A percentile compares a stretch with the other conserved stretches of the same genome.
These are phyloP conservation scores for Hemibagrus wyckioides DNA, from an alignment of 2,113 vertebrate species.

Conservation along the genomic window DNA sequence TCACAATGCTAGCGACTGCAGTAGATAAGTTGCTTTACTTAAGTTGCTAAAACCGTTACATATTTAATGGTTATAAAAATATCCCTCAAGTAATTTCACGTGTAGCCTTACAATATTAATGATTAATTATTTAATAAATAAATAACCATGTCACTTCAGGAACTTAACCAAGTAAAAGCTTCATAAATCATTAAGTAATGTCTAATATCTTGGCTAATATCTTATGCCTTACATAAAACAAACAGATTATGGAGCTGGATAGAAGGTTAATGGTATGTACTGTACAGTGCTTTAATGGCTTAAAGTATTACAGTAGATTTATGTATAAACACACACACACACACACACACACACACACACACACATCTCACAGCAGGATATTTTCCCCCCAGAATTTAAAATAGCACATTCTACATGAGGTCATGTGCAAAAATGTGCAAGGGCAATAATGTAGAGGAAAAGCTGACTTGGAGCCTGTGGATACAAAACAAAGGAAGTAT, in stretches of 20 bases:
- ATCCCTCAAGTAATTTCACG: neutral
- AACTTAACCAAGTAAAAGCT: neutral
- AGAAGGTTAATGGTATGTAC: neutral
- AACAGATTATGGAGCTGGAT: neutral
- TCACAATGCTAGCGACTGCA: neutral
- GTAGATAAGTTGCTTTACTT: neutral
- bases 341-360: too few species aligned
- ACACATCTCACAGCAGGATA: too few species aligned
- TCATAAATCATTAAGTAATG: neutral
- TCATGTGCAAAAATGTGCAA: neutral
- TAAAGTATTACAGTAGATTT: neutral
- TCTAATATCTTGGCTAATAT: neutral
- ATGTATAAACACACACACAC: too few species aligned
- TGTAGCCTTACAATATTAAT: neutral
- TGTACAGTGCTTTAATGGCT: neutral
- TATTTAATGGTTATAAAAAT: neutral
- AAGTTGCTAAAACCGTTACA: neutral
- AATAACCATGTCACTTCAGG: neutral
- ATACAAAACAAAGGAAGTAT: neutral
- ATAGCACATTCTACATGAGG: neutral
- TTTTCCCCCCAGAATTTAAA: too few species aligned
- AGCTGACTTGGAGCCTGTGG: too few species aligned
- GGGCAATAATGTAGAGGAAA: constrained; percentile 1
- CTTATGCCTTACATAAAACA: neutral
- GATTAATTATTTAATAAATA: neutral